Evolutionary conservation across 2,888 invertebrate genomes (phyloP).

Genomic region (Megamerina dolium): DNA sequence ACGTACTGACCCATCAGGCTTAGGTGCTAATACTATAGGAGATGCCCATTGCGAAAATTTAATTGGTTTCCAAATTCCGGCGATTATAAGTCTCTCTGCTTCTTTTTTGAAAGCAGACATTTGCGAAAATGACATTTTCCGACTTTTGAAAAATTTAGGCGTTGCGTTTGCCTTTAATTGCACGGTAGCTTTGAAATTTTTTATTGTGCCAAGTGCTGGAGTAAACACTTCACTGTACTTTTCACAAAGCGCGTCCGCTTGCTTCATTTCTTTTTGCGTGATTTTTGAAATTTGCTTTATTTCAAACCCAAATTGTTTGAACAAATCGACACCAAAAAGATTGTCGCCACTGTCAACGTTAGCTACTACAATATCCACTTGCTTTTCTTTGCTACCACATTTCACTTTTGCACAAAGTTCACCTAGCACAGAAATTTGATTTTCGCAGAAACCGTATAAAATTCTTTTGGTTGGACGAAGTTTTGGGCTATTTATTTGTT

Average conservation of each 20-base stretch:
- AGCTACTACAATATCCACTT: neutral
- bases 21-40: conserved; percentile 34
- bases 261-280: neutral
- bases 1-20: conserved; percentile 25
- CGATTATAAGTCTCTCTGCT: neutral
- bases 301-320: conserved; percentile 16
- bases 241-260: no score
- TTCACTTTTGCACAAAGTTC: conserved; percentile 10
- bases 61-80: conserved; percentile 9
- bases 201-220: conserved; percentile 11
- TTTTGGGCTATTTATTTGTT: conserved; percentile 6
- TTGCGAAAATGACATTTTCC: neutral
- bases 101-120: neutral
- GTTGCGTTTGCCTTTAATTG: conserved; percentile 16
- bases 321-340: conserved; percentile 17
- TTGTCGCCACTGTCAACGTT: conserved; percentile 13
- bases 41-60: conserved; percentile 35
- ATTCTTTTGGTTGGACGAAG: conserved; percentile 3
- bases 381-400: conserved; percentile 12
- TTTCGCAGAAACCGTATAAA: conserved; percentile 13
- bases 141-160: conserved; percentile 1
- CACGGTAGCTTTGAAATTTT: conserved; percentile 17
- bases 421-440: conserved; percentile 10
- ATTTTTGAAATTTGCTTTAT: conserved; percentile 9
- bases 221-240: conserved; percentile 4